Percentiles rank a stretch among this genome's conserved stretches.
Evolutionary conservation across 2,888 invertebrate species (phyloP).

Genomic region (Drosophila peninsularis): DNA sequence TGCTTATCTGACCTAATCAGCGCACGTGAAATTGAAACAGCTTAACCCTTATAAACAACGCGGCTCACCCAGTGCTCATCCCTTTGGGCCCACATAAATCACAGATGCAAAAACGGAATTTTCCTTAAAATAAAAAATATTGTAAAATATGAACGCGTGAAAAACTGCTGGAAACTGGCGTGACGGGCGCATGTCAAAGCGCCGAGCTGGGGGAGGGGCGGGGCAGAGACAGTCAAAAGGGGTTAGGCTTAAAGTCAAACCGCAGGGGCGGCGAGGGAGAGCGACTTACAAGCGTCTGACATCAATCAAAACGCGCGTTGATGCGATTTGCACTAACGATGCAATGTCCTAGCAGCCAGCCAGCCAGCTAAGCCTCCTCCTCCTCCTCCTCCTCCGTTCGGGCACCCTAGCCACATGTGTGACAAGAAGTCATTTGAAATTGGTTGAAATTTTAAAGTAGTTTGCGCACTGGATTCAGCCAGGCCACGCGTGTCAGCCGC

Average conservation of each 20-base stretch:
- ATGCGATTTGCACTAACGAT: constrained; percentile 80
- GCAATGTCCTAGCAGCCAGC: constrained; percentile 36
- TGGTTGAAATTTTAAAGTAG: constrained; percentile 80
- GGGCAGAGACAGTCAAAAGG: constrained; percentile 8
- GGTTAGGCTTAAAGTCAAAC: constrained; percentile 74
- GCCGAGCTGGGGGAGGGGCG: too few relatives aligned
- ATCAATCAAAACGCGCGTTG: constrained; percentile 79
- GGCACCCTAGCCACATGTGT: constrained; percentile 46
- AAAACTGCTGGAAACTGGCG: constrained; percentile 47
- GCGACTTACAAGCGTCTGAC: constrained; percentile 79
- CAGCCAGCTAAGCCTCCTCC: constrained; percentile 3
- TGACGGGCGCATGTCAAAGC: constrained; percentile 41
- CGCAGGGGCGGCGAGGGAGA: constrained; percentile 60
- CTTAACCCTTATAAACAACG: constrained; percentile 73
- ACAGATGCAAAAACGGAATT: constrained; percentile 47
- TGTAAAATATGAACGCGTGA: constrained; percentile 69
- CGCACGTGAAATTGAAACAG: constrained; percentile 75
- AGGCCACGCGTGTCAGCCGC: constrained; percentile 41
- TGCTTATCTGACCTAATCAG: constrained; percentile 73
- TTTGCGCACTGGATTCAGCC: constrained; percentile 49
- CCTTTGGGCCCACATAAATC: constrained; percentile 45
- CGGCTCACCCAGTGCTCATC: constrained; percentile 55
- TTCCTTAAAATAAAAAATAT: constrained; percentile 64
- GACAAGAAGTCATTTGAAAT: constrained; percentile 77
- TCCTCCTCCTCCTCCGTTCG: not conserved